A percentile compares a stretch with the other conserved stretches of the same genome.
phyloP scores from a whole-genome alignment of 2,888 invertebrate genomes.

The Aphelenchoides bicaudatus region DNA sequence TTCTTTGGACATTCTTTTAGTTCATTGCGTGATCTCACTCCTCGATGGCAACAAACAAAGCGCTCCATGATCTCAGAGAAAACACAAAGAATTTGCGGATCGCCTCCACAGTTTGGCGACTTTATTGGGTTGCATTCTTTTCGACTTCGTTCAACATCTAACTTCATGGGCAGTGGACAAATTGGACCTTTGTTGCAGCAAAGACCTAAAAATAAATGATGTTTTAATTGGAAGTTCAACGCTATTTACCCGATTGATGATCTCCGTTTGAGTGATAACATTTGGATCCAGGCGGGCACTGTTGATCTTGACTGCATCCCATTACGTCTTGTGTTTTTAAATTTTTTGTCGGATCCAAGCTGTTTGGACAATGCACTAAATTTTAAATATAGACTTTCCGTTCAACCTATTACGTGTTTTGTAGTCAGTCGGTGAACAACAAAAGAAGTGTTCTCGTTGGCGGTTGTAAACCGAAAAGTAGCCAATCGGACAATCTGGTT shows the following conservation, averaged over 20 bases:
- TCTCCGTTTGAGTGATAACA: constrained; percentile 31
- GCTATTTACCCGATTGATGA: constrained; percentile 13
- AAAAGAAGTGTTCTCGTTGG: constrained; percentile 42
- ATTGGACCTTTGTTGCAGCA: constrained; percentile 40
- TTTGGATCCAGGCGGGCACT: constrained; percentile 37
- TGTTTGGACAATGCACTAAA: constrained; percentile 24
- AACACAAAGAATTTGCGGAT: constrained; percentile 39
- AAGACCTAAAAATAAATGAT: constrained; percentile 26
- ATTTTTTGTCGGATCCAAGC: constrained; percentile 23
- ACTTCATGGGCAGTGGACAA: constrained; percentile 47
- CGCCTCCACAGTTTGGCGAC: constrained; percentile 25
- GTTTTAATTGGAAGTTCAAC: not conserved
- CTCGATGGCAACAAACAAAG: constrained; percentile 50
- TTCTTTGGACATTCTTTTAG: constrained; percentile 23
- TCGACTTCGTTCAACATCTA: constrained; percentile 40
- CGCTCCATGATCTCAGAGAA: constrained; percentile 41
- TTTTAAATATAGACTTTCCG: not conserved
- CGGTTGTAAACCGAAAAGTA: constrained; percentile 45
- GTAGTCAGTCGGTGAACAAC: constrained; percentile 40
- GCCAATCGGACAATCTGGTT: constrained; percentile 38
- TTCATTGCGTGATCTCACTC: constrained; percentile 26
- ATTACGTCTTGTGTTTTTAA: constrained; percentile 23
- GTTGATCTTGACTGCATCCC: constrained; percentile 32
- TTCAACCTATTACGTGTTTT: constrained; percentile 23
- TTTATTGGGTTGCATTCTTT: constrained; percentile 45